phyloP scores from a whole-genome alignment of 2,888 invertebrate species.

The Polietes domitor region DNA sequence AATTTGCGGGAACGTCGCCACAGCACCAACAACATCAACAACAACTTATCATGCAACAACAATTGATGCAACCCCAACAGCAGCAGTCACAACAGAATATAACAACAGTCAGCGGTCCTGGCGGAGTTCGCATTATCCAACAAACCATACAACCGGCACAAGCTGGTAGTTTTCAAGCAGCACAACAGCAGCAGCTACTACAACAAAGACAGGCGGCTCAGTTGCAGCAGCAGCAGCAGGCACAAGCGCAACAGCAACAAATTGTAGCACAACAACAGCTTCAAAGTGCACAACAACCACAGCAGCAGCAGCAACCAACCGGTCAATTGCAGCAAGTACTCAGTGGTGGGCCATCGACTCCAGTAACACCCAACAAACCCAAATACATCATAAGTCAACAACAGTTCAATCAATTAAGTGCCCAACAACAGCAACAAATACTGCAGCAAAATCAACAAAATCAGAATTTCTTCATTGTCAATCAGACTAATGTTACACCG shows the following conservation, averaged over 20 bases:
- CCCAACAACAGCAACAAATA: slow-evolving; percentile 82
- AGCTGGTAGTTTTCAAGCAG: slow-evolving; percentile 87
- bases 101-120: slow-evolving; percentile 54
- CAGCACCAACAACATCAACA: slow-evolving; percentile 73
- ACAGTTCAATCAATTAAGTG: slow-evolving; percentile 85
- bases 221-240: slow-evolving; percentile 67
- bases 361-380: slow-evolving; percentile 71
- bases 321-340: slow-evolving; percentile 70
- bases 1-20: slow-evolving; percentile 73
- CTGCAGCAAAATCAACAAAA: slow-evolving; percentile 80
- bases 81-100: slow-evolving; percentile 71
- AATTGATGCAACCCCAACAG: slow-evolving; percentile 54
- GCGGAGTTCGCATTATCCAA: slow-evolving; percentile 62
- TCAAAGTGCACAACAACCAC: slow-evolving; percentile 52
- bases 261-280: slow-evolving; percentile 57
- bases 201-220: slow-evolving; percentile 70
- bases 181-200: slow-evolving; percentile 83
- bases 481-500: slow-evolving; percentile 74
- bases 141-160: slow-evolving; percentile 83
- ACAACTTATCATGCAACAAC: slow-evolving; percentile 67
- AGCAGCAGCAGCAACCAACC: slow-evolving; percentile 71
- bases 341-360: slow-evolving; percentile 69
- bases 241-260: slow-evolving; percentile 67
- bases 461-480: slow-evolving; percentile 80
- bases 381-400: slow-evolving; percentile 83